Conservation (phyloP, 2,113 vertebrate genomes). For the Chlamydotis undulata region DNA sequence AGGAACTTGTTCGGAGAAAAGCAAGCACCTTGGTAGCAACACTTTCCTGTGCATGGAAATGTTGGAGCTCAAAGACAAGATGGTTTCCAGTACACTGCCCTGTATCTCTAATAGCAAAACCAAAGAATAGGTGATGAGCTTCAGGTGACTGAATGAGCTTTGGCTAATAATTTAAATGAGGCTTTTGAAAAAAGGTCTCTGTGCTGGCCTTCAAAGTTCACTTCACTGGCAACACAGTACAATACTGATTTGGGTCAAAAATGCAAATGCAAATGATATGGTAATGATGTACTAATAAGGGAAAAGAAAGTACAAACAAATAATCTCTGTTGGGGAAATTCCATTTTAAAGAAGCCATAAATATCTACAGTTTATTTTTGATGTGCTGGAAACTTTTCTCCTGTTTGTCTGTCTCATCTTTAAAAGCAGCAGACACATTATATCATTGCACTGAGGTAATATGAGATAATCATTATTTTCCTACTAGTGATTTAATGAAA, state of each 20-base stretch:
- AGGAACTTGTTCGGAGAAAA: not conserved
- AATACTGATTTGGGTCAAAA: not conserved
- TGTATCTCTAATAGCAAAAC: not conserved
- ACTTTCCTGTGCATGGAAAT: not conserved
- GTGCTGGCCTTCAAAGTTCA: not conserved
- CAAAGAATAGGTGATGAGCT: not conserved
- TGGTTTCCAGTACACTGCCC: not conserved
- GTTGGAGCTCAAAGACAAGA: not conserved
- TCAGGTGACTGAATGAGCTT: not conserved
- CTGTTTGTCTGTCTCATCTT: not conserved
- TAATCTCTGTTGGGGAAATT: not conserved
- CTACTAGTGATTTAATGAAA: constrained; percentile 55
- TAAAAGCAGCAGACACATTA: constrained; percentile 40
- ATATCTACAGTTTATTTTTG: not conserved
- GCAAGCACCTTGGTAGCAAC: not conserved
- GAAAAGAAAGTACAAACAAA: not conserved
- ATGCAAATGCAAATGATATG: not conserved
- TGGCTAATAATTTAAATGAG: not conserved
- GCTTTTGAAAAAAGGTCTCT: not conserved
- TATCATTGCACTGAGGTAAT: constrained; percentile 53
- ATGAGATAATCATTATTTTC: constrained; percentile 45
- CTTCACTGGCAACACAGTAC: not conserved
- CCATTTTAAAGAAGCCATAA: not conserved
- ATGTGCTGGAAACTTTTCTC: not conserved
- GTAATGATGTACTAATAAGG: not conserved